phyloP scores from a whole-genome alignment of 1,140 invertebrate genomes.

The Drosophila nigromelanica region DNA sequence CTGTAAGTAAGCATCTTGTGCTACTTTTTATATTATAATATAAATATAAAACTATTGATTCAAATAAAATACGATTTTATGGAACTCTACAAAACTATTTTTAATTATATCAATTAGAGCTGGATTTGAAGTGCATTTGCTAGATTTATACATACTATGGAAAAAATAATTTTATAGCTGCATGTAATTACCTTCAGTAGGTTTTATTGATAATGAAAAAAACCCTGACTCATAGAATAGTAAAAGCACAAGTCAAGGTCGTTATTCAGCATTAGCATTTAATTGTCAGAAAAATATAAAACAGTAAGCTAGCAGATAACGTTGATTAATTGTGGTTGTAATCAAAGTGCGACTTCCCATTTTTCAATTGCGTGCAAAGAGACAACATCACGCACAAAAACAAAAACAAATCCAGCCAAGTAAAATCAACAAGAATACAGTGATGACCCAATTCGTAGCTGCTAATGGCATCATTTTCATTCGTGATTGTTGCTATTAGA shows the following conservation, averaged over 20 bases:
- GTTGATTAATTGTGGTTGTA: slow-evolving; percentile 72
- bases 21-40: slow-evolving; percentile 22
- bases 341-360: slow-evolving; percentile 43
- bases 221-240: not conserved
- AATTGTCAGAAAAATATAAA: not conserved
- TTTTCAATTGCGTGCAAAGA: slow-evolving; percentile 14
- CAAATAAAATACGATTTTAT: slow-evolving; percentile 39
- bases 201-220: not conserved
- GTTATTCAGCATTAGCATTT: not conserved
- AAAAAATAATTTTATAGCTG: slow-evolving; percentile 4
- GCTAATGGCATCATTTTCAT: slow-evolving; percentile 56
- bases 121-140: not conserved
- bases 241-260: not conserved
- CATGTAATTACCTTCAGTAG: slow-evolving; percentile 23
- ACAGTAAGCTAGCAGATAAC: slow-evolving; percentile 18
- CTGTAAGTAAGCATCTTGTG: not conserved
- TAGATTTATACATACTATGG: not conserved
- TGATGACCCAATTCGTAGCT: slow-evolving; percentile 62
- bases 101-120: not conserved
- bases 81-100: slow-evolving; percentile 3
- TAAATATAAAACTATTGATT: slow-evolving; percentile 16
- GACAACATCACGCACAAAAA: not conserved
- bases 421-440: slow-evolving; percentile 16
- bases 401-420: slow-evolving; percentile 6
- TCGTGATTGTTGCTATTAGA: slow-evolving; percentile 43